Conservation (phyloP, 2,888 invertebrate species). For the Xestia ashworthii region DNA sequence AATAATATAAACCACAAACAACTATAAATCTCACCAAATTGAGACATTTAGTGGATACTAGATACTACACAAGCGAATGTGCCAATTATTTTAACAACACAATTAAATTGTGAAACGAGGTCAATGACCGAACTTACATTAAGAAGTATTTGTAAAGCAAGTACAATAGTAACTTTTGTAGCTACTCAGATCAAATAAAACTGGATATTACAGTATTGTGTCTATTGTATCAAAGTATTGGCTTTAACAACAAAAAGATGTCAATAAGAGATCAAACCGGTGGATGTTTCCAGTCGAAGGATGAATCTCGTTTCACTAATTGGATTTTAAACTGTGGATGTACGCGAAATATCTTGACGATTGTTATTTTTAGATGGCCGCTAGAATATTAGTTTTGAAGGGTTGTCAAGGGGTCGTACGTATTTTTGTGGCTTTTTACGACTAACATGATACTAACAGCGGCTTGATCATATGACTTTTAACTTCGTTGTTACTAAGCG, state of each 20-base stretch:
- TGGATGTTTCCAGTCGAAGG: slow-evolving; percentile 3
- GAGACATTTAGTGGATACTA: slow-evolving; percentile 12
- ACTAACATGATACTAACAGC: neutral
- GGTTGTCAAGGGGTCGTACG: slow-evolving; percentile 5
- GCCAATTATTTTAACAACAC: slow-evolving; percentile 16
- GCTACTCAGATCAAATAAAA: neutral
- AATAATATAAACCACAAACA: neutral
- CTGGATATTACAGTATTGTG: neutral
- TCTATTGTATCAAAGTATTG: neutral
- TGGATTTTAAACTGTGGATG: slow-evolving; percentile 37
- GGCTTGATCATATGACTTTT: neutral
- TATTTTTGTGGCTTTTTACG: neutral
- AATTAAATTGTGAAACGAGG: slow-evolving; percentile 7
- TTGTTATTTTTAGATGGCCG: slow-evolving; percentile 25
- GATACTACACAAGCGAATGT: neutral
- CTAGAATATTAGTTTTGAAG: slow-evolving; percentile 11
- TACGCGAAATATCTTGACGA: slow-evolving; percentile 3
- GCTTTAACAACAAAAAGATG: neutral
- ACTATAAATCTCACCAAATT: slow-evolving; percentile 24
- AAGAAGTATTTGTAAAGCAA: neutral
- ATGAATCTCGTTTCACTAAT: slow-evolving; percentile 25
- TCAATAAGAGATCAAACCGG: slow-evolving; percentile 10
- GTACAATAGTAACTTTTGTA: neutral
- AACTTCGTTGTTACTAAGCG: neutral
- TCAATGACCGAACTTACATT: neutral